Conservation (phyloP, 2,888 invertebrate species). For the Fragum fragum region DNA sequence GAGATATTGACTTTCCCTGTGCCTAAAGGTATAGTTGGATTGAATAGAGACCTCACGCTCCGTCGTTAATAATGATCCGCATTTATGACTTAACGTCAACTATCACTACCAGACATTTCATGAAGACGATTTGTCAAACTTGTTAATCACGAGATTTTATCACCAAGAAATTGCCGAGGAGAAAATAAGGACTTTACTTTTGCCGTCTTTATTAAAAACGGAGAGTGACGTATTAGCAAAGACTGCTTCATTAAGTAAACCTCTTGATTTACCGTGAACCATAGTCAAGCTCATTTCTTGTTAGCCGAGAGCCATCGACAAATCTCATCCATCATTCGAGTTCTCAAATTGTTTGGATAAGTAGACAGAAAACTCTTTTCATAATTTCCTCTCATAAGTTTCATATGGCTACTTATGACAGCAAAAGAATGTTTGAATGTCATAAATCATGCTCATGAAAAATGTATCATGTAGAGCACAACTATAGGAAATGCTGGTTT, state of each 20-base stretch:
- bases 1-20: constrained; percentile 43
- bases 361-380: constrained; percentile 44
- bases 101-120: constrained; percentile 60
- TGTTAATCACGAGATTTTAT: constrained; percentile 54
- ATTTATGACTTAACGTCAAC: constrained; percentile 65
- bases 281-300: constrained; percentile 52
- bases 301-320: constrained; percentile 60
- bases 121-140: constrained; percentile 58
- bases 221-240: constrained; percentile 64
- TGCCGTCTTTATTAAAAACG: constrained; percentile 54
- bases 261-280: constrained; percentile 45
- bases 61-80: constrained; percentile 50
- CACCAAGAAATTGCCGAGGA: constrained; percentile 49
- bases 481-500: no score
- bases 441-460: no score
- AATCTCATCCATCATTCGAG: constrained; percentile 50
- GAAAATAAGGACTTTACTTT: constrained; percentile 33
- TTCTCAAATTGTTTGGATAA: constrained; percentile 41
- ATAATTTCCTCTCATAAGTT: not conserved
- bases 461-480: no score
- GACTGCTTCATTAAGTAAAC: constrained; percentile 60
- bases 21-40: constrained; percentile 33
- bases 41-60: constrained; percentile 36
- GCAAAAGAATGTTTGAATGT: no score
- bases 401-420: no score